Conservation (phyloP, 2,113 vertebrate species). For the Myotis lucifugus region DNA sequence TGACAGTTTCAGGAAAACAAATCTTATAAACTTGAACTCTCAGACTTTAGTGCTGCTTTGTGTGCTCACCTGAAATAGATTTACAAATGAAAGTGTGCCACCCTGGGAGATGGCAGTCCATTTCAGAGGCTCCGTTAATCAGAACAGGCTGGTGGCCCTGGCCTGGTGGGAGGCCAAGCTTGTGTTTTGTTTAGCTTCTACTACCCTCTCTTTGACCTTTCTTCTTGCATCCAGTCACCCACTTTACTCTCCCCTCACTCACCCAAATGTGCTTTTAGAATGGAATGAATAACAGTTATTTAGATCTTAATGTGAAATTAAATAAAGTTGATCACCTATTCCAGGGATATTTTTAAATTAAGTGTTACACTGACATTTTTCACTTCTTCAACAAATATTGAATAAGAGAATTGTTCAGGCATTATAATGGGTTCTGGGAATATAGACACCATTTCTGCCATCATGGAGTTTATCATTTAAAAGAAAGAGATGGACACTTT, state of each 20-base stretch:
- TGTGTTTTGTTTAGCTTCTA: not conserved
- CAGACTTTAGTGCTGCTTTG: not conserved
- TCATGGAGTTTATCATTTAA: not conserved
- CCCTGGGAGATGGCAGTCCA: not conserved
- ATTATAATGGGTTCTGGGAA: not conserved
- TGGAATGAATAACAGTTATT: not conserved
- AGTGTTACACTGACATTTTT: not conserved
- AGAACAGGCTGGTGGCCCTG: not conserved
- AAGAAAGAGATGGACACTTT: not conserved
- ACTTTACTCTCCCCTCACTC: not conserved
- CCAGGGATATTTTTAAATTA: not conserved
- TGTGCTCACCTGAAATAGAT: constrained; percentile 40
- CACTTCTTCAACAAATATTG: not conserved
- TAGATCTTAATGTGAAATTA: not conserved
- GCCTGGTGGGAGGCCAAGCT: not conserved
- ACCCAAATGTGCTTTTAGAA: not conserved
- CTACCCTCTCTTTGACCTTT: not conserved
- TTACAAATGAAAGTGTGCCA: constrained; percentile 41
- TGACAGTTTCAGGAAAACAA: constrained; percentile 59
- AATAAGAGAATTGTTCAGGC: not conserved
- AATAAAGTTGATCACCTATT: not conserved
- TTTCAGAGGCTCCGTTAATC: not conserved
- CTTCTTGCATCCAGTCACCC: not conserved
- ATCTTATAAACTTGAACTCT: constrained; percentile 46
- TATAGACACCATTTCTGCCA: not conserved